Evolutionary conservation across 2,888 invertebrate genomes (phyloP).

Genomic region (Aspidiotus destructor): DNA sequence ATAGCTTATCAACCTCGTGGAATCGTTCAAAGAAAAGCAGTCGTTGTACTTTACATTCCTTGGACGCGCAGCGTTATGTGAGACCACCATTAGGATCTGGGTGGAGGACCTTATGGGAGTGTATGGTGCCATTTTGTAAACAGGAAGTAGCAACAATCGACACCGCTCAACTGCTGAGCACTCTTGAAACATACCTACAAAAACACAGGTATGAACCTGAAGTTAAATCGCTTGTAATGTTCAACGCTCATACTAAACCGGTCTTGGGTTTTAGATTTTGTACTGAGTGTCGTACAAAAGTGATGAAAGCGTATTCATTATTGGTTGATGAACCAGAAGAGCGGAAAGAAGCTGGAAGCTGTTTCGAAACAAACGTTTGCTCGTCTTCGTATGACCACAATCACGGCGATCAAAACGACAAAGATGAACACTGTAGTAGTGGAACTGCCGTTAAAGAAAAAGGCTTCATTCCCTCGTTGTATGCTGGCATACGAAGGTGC

Average conservation of each 20-base stretch:
- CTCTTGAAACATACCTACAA: slow-evolving; percentile 77
- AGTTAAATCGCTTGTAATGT: not conserved
- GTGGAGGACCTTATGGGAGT: slow-evolving; percentile 77
- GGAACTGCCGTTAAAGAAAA: slow-evolving; percentile 58
- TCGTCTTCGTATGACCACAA: not conserved
- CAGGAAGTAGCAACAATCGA: slow-evolving; percentile 81
- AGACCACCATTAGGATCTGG: slow-evolving; percentile 53
- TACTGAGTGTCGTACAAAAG: slow-evolving; percentile 86
- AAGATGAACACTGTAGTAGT: not conserved
- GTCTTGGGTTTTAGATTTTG: slow-evolving; percentile 55
- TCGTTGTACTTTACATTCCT: slow-evolving; percentile 77
- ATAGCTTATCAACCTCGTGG: slow-evolving; percentile 67
- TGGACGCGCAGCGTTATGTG: slow-evolving; percentile 69
- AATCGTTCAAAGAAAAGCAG: slow-evolving; percentile 80
- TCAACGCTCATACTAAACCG: not conserved
- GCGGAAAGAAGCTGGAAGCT: slow-evolving; percentile 12
- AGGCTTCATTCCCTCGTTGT: slow-evolving; percentile 77
- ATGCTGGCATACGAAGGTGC: slow-evolving; percentile 77
- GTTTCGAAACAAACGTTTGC: not conserved
- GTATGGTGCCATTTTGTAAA: slow-evolving; percentile 67
- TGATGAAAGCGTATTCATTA: slow-evolving; percentile 72
- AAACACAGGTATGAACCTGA: slow-evolving; percentile 61
- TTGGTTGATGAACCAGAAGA: slow-evolving; percentile 62
- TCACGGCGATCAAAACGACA: not conserved
- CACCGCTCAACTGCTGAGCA: slow-evolving; percentile 70